These are phyloP conservation scores for Sthenelais limicola DNA, from an alignment of 2,888 invertebrate genomes.

Conservation along the genomic window DNA sequence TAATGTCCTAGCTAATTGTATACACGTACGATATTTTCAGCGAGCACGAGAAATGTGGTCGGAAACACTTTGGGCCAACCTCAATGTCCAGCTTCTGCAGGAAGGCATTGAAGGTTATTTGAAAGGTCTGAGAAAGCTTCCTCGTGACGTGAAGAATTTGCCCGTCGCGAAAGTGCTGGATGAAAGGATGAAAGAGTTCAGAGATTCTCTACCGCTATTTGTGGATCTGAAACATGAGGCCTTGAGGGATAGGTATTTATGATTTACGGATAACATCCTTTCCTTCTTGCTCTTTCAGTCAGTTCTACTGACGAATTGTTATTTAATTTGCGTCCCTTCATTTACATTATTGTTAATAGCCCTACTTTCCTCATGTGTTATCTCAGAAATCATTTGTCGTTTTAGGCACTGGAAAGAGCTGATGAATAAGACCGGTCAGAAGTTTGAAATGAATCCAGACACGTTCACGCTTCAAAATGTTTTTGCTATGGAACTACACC, in stretches of 20 bases:
- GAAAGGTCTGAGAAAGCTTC: constrained; percentile 83
- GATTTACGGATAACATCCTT: too few species aligned
- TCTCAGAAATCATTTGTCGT: too few species aligned
- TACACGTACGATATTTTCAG: constrained; percentile 60
- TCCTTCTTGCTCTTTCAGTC: constrained; percentile 29
- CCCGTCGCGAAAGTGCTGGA: constrained; percentile 82
- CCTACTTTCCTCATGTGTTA: too few species aligned
- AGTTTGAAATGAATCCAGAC: constrained; percentile 90
- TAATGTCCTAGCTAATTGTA: too few species aligned
- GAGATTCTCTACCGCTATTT: constrained; percentile 89
- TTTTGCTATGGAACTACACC: constrained; percentile 92
- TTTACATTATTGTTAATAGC: too few species aligned
- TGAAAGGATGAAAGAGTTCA: constrained; percentile 88
- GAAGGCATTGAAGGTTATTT: constrained; percentile 90
- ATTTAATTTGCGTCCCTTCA: too few species aligned
- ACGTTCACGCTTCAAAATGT: constrained; percentile 93
- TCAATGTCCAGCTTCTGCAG: constrained; percentile 86
- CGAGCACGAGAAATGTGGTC: constrained; percentile 86
- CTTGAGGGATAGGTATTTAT: constrained; percentile 78
- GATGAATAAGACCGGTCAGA: constrained; percentile 86
- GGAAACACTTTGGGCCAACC: constrained; percentile 88
- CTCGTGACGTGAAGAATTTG: constrained; percentile 77
- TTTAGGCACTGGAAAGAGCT: constrained; percentile 89
- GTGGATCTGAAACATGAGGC: constrained; percentile 93
- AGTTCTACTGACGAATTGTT: too few species aligned